Percentiles rank a stretch among this genome's conserved stretches.
These are phyloP conservation scores for Toxonevra muliebris DNA, from an alignment of 2,888 invertebrate species.

Conservation along the genomic window DNA sequence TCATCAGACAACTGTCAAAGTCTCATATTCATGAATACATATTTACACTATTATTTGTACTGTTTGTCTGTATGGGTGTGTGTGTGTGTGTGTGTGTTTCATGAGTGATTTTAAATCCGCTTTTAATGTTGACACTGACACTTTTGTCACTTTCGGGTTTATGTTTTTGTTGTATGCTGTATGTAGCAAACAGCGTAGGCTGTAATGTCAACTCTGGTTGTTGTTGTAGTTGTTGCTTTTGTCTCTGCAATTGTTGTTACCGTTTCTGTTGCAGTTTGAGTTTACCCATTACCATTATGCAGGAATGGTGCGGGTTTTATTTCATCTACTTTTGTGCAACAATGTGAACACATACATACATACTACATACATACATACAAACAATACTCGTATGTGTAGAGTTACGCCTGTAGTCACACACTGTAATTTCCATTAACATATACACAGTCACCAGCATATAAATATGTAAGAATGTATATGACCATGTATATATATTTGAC, in stretches of 20 bases:
- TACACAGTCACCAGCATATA: conserved; percentile 51
- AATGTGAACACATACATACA: conserved; percentile 29
- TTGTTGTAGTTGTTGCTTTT: not conserved
- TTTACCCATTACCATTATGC: not conserved
- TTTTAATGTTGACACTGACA: conserved; percentile 63
- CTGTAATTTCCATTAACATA: not conserved
- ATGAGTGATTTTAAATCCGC: conserved; percentile 61
- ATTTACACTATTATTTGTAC: not conserved
- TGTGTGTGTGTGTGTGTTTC: conserved; percentile 10
- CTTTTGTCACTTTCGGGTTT: conserved; percentile 50
- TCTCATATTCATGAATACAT: not conserved
- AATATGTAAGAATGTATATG: conserved; percentile 37
- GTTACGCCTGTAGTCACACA: conserved; percentile 29
- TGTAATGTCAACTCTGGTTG: conserved; percentile 55
- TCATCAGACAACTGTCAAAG: conserved; percentile 9
- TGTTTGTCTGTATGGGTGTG: conserved; percentile 8
- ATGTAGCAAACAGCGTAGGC: conserved; percentile 43
- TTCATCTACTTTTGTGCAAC: too few relatives aligned
- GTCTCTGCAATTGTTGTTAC: not conserved
- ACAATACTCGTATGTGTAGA: conserved; percentile 22
- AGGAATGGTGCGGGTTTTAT: conserved; percentile 39
- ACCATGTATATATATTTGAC: conserved; percentile 16
- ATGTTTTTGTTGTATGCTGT: conserved; percentile 13
- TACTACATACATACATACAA: conserved; percentile 29
- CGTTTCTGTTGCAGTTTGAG: not conserved